Percentiles rank a stretch among this genome's conserved stretches.
phyloP scores from a whole-genome alignment of 2,888 invertebrate species.

The Meteorus colon region DNA sequence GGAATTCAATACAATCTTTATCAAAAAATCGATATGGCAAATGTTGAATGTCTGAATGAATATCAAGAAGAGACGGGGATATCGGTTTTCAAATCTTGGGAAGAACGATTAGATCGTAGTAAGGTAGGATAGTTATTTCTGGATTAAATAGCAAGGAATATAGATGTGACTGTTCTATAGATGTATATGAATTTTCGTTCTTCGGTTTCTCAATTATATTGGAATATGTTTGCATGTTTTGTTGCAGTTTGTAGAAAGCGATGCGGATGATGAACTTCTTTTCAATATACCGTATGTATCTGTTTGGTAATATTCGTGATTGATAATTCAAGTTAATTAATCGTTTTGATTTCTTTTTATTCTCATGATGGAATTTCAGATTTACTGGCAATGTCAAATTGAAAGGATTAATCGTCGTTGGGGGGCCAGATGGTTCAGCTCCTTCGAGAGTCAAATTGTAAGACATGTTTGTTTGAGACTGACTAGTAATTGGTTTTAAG shows the following conservation, averaged over 20 bases:
- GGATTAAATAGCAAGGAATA: not conserved
- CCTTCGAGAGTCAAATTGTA: conserved; percentile 92
- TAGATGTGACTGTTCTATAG: not conserved
- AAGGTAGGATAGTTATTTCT: conserved; percentile 76
- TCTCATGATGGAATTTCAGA: conserved; percentile 65
- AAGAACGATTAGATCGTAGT: conserved; percentile 84
- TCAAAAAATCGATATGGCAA: conserved; percentile 90
- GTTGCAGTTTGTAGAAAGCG: conserved; percentile 93
- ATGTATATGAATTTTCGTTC: too few relatives aligned
- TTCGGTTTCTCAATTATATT: conserved; percentile 31
- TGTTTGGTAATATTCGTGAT: conserved; percentile 27
- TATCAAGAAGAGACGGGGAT: conserved; percentile 88
- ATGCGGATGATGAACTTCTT: conserved; percentile 95
- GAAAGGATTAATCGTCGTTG: conserved; percentile 93
- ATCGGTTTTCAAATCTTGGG: conserved; percentile 94
- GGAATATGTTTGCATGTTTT: conserved; percentile 30
- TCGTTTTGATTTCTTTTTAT: conserved; percentile 32
- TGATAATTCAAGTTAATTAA: not conserved
- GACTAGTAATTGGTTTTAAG: not conserved
- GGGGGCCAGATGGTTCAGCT: conserved; percentile 90
- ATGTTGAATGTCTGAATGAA: conserved; percentile 95
- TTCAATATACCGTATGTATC: conserved; percentile 91
- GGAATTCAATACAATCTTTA: conserved; percentile 89
- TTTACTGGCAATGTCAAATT: conserved; percentile 97
- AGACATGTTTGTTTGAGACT: conserved; percentile 66